Evolutionary conservation across 1,140 invertebrate species (phyloP), one percentile per base, ranked within the genome.

Genomic region (Pomacea maculata): DNA sequence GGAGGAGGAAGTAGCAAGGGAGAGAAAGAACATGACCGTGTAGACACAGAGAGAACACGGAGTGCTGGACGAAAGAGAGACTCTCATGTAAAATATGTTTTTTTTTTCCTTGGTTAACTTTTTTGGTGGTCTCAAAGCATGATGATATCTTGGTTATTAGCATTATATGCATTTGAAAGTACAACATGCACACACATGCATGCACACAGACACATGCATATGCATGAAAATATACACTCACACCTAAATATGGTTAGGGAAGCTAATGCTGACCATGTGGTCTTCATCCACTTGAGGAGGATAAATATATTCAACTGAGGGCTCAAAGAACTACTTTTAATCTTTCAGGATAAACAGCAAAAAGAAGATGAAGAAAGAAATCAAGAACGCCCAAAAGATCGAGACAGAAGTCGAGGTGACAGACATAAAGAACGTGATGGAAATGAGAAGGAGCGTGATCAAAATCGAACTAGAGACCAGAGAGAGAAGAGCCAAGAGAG

Each of bases 21-120:
- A 75, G 72, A 77, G 68, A 78, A 80, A 77, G 77, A 21, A 78
- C 65, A 80, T 45, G 78, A 80, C 19, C 82, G 83, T 55, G 79
- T 80, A 75, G 85, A 85, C 81, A 85, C 82, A 82, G 86, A 85
- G 65, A 87, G 81, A 83, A 70, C 80, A 25, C 79, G 73, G 45
- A 83, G 79, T 45, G 78, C 74, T 34, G 75, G 79, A 2, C 75
- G 72, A 52, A 80, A 57, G 17, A 85, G 89, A 78, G 87, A 78
- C 12, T 61, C 57, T 61, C 57, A 9, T 14, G 57, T 61, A 61
- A 61, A 61, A 61, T 61, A 61, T 61, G 57, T 61, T 61, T 61
- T 14, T 9, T 61, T 14, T 9, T 61, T 4, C 57, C 57, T 61
- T 61, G 57, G 57, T 61, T 45, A 45, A 45, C 6, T 45, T 45